Conservation (phyloP, 2,888 invertebrate genomes). For the Epinotia ramella region DNA sequence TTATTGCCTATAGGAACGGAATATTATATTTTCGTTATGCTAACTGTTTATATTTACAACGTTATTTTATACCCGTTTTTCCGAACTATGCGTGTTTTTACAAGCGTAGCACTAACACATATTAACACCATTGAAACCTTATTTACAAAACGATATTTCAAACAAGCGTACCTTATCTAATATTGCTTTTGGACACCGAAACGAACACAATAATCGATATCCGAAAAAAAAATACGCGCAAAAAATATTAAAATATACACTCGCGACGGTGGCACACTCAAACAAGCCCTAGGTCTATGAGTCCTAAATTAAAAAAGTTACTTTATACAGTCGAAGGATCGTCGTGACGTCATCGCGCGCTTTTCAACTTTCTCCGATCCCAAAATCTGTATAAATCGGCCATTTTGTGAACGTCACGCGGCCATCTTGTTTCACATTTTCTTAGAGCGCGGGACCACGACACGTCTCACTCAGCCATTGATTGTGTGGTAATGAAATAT, state of each 20-base stretch:
- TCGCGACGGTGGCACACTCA: conserved; percentile 68
- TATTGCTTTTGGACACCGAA: conserved; percentile 66
- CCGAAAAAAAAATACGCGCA: conserved; percentile 41
- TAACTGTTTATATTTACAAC: conserved; percentile 50
- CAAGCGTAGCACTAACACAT: conserved; percentile 48
- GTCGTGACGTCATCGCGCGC: conserved; percentile 72
- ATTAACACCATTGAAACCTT: conserved; percentile 43
- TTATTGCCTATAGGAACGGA: conserved; percentile 76
- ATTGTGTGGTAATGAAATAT: conserved; percentile 59
- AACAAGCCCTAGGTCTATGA: conserved; percentile 73
- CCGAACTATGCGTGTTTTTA: conserved; percentile 59
- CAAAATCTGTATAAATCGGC: conserved; percentile 70
- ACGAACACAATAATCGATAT: conserved; percentile 44
- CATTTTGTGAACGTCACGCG: conserved; percentile 36
- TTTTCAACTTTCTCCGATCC: conserved; percentile 74
- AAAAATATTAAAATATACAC: conserved; percentile 52
- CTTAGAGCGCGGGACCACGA: conserved; percentile 12
- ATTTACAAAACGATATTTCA: conserved; percentile 49
- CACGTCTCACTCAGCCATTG: conserved; percentile 52
- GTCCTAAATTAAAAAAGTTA: conserved; percentile 59
- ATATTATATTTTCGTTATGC: conserved; percentile 47
- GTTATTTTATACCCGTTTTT: conserved; percentile 62
- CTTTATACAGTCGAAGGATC: conserved; percentile 70
- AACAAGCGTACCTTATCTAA: conserved; percentile 58
- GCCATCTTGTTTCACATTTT: conserved; percentile 47